These are phyloP conservation scores for Hyles vespertilio DNA, from an alignment of 1,140 invertebrate species.

Conservation along the genomic window DNA sequence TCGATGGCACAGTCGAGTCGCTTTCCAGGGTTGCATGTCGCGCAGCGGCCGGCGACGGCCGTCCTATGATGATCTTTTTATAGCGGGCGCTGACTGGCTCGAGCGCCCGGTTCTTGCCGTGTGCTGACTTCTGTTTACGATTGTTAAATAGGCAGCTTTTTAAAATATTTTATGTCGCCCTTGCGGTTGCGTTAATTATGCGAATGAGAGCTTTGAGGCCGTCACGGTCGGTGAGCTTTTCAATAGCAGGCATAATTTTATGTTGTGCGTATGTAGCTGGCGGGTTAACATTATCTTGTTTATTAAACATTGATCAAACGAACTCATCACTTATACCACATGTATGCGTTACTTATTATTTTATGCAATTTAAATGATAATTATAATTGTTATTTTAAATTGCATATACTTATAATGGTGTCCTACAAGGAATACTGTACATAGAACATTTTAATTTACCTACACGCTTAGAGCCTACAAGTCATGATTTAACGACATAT, in stretches of 20 bases:
- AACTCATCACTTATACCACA: too few species aligned
- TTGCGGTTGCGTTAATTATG: too few species aligned
- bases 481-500: too few species aligned
- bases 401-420: too few species aligned
- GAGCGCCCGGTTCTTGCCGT: slow-evolving; percentile 48
- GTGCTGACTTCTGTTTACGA: slow-evolving; percentile 25
- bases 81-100: slow-evolving; percentile 70
- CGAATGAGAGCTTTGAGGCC: too few species aligned
- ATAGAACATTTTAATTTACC: too few species aligned
- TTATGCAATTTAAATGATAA: too few species aligned
- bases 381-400: too few species aligned
- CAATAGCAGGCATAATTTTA: background rate
- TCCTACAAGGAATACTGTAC: too few species aligned
- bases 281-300: background rate
- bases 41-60: slow-evolving; percentile 60
- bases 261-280: background rate
- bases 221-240: background rate
- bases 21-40: slow-evolving; percentile 76
- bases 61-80: slow-evolving; percentile 76
- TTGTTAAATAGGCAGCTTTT: slow-evolving; percentile 18
- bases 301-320: slow-evolving; percentile 17
- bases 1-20: slow-evolving; percentile 72
- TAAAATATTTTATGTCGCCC: background rate
- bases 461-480: too few species aligned
- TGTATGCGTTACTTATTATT: too few species aligned